phyloP scores from a whole-genome alignment of 1,140 invertebrate species.

The Diplogasteroides magnus region DNA sequence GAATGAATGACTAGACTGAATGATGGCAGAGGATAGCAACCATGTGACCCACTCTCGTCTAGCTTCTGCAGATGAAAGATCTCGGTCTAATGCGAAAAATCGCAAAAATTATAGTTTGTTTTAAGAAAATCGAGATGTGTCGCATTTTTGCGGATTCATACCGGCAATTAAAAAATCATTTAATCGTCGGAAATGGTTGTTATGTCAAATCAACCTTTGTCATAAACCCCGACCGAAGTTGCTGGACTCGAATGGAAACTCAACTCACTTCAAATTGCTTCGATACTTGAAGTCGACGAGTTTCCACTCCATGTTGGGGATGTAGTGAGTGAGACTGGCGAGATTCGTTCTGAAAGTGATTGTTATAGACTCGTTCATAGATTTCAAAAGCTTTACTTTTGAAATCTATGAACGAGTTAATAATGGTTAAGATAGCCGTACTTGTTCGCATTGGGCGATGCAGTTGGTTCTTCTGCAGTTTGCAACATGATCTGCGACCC shows the following conservation, averaged over 20 bases:
- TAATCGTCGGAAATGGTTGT: too few relatives aligned
- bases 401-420: conserved; percentile 3
- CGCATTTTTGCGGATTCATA: too few relatives aligned
- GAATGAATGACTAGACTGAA: too few relatives aligned
- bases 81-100: too few relatives aligned
- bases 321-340: conserved; percentile 46
- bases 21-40: too few relatives aligned
- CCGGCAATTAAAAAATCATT: too few relatives aligned
- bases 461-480: conserved; percentile 32
- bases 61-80: too few relatives aligned
- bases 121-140: too few relatives aligned
- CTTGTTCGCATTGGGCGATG: conserved; percentile 26
- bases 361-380: conserved; percentile 1
- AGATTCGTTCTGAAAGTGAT: conserved; percentile 26
- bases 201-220: too few relatives aligned
- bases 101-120: too few relatives aligned
- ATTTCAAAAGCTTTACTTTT: neutral
- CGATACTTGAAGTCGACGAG: conserved; percentile 45
- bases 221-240: too few relatives aligned
- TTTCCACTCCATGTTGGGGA: conserved; percentile 53
- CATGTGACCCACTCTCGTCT: too few relatives aligned
- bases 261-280: conserved; percentile 43
- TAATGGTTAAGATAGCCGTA: conserved; percentile 1
- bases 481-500: conserved; percentile 43
- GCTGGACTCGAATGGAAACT: conserved; percentile 12